Percentiles rank a stretch among this genome's conserved stretches.
Evolutionary conservation across 2,113 vertebrate species (phyloP).

Genomic region (Prinia subflava): DNA sequence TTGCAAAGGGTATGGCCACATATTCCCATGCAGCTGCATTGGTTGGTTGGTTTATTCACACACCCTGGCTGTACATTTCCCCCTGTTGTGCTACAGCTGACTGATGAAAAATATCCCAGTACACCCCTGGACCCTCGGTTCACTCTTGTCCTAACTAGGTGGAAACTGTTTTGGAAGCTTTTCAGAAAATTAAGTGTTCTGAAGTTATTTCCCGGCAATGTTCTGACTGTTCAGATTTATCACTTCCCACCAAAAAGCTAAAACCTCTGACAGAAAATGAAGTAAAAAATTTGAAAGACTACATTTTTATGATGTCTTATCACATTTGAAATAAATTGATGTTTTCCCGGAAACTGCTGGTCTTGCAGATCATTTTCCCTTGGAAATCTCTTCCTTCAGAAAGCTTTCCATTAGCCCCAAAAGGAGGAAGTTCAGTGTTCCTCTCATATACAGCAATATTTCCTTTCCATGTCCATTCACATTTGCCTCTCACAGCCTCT

Average conservation of each 20-base stretch:
- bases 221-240: background rate
- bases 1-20: slow-evolving; percentile 15
- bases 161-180: background rate
- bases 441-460: background rate
- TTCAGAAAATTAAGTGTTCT: background rate
- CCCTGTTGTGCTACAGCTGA: background rate
- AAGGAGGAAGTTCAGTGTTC: background rate
- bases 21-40: background rate
- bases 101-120: background rate
- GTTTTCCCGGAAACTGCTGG: background rate
- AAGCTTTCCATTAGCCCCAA: background rate
- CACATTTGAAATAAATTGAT: background rate
- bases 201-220: background rate
- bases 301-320: background rate
- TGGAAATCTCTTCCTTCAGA: background rate
- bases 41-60: background rate
- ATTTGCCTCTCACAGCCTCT: background rate
- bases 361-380: background rate
- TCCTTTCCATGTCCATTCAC: background rate
- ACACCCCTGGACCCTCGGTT: background rate
- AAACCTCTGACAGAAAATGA: background rate
- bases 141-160: background rate
- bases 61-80: background rate
- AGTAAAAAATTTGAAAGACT: background rate
- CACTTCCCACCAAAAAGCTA: background rate